Evolutionary conservation across 2,888 invertebrate genomes (phyloP).

Genomic region (Drosophila barbarae): DNA sequence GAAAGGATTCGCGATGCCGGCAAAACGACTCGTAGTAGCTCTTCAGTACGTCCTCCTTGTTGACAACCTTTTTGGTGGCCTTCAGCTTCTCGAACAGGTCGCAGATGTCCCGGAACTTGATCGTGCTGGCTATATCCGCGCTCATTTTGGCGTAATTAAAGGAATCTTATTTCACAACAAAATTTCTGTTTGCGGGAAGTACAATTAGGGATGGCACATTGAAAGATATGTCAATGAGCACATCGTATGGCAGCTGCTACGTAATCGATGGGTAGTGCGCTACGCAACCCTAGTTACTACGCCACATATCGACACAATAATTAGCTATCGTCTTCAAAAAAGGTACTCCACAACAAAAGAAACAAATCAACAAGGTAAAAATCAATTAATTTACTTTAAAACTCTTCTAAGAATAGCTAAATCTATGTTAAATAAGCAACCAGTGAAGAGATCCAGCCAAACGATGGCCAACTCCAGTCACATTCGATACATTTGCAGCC

Average conservation of each 20-base stretch:
- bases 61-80: conserved; percentile 49
- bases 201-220: conserved; percentile 2
- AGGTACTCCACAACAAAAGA: rapidly evolving
- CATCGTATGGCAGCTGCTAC: neutral
- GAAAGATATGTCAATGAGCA: too few relatives aligned
- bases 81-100: conserved; percentile 73
- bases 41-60: conserved; percentile 69
- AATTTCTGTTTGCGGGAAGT: neutral
- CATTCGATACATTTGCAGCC: conserved; percentile 29
- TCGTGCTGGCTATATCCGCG: conserved; percentile 71
- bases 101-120: conserved; percentile 76
- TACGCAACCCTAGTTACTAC: neutral
- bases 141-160: conserved; percentile 7
- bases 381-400: rapidly evolving
- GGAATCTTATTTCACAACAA: conserved; percentile 41
- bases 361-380: too few relatives aligned
- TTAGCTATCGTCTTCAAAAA: neutral
- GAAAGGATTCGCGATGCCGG: conserved; percentile 69
- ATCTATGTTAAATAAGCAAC: neutral
- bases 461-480: neutral
- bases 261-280: neutral
- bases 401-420: neutral
- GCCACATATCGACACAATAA: conserved; percentile 5
- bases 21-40: conserved; percentile 75
- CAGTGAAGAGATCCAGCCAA: neutral